Evolutionary conservation across 1,140 invertebrate species (phyloP).

Genomic region (honey bee (Apis mellifera)): Amel_HAv3.1 CM009944.2:1492501-1493000

Average conservation of each 20-base stretch:
- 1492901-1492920: conserved; percentile 17
- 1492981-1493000: conserved; percentile 52
- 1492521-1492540: neutral
- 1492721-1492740: neutral
- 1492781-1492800: conserved; percentile 43
- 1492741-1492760: neutral
- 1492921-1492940: conserved; percentile 2
- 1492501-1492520: neutral
- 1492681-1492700: conserved; percentile 10
- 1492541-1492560: neutral
- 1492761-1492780: neutral
- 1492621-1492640: neutral
- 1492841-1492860: neutral
- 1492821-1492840: conserved; percentile 31
- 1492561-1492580: too few species aligned
- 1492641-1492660: conserved; percentile 21
- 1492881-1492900: conserved; percentile 5
- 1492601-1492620: neutral
- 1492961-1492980: conserved; percentile 9
- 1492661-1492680: neutral
- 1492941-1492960: conserved; percentile 1
- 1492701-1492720: neutral
- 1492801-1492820: conserved; percentile 49
- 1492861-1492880: neutral
- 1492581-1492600: neutral